A percentile compares a stretch with the other conserved stretches of the same genome.
phyloP scores from a whole-genome alignment of 2,888 invertebrate species.

The Epsilonema sp. region DNA sequence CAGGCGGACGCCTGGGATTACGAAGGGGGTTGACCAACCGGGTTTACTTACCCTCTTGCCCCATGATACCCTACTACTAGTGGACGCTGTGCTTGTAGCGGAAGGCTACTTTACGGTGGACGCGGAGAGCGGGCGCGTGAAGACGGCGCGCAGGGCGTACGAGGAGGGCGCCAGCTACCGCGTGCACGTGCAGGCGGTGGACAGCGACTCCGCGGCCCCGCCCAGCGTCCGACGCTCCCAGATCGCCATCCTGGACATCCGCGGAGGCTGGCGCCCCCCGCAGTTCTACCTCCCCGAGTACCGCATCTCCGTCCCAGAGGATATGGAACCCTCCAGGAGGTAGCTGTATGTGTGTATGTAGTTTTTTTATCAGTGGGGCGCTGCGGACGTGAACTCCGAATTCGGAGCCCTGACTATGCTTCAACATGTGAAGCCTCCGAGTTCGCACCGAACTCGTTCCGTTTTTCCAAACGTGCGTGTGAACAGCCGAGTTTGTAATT shows the following conservation, averaged over 20 bases:
- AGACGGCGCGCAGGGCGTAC: constrained; percentile 11
- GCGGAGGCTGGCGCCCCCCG: constrained; percentile 88
- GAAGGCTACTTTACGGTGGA: constrained; percentile 20
- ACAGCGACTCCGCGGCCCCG: constrained; percentile 12
- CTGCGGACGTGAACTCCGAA: too few species aligned
- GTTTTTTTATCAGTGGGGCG: too few species aligned
- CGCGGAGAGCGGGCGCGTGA: constrained; percentile 5
- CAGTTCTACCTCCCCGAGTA: constrained; percentile 91
- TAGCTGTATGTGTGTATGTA: too few species aligned
- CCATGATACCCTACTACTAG: too few species aligned
- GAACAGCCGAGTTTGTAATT: too few species aligned
- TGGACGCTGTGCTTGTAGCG: constrained; percentile 20
- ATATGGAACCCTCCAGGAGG: constrained; percentile 73
- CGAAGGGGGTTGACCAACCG: too few species aligned
- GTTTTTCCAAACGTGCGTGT: too few species aligned
- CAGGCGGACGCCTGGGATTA: too few species aligned
- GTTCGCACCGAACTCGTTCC: too few species aligned
- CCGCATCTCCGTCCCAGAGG: constrained; percentile 84
- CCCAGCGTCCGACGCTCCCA: constrained; percentile 13
- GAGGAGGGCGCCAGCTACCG: constrained; percentile 14
- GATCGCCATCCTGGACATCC: constrained; percentile 41
- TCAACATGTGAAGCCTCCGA: too few species aligned
- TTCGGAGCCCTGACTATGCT: too few species aligned
- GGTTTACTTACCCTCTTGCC: too few species aligned
- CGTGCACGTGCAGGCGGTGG: constrained; percentile 19